Evolutionary conservation across 2,113 vertebrate genomes (phyloP).

Genomic region (Salvelinus namaycush): DNA sequence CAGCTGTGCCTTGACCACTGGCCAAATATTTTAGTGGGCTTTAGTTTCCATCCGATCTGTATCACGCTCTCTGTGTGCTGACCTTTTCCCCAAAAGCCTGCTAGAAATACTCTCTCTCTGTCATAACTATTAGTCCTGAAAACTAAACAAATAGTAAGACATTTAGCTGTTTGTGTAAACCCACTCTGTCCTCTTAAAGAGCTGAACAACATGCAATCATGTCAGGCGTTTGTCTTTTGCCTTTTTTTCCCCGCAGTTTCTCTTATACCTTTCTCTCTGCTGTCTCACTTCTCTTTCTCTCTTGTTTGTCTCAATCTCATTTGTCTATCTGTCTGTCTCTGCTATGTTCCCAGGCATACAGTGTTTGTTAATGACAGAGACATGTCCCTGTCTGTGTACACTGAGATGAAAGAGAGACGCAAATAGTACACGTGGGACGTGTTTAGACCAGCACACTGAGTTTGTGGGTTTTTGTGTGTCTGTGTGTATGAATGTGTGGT

Average conservation of each 20-base stretch:
- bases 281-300: not conserved
- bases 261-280: not conserved
- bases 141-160: not conserved
- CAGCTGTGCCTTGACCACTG: not conserved
- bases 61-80: not conserved
- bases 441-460: slow-evolving; percentile 7
- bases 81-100: slow-evolving; percentile 2
- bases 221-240: no score
- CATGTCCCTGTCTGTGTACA: slow-evolving; percentile 39
- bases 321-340: not conserved
- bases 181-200: no score
- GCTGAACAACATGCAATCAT: no score
- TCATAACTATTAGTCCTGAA: not conserved
- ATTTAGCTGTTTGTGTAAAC: not conserved
- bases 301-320: not conserved
- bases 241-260: no score
- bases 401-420: slow-evolving; percentile 28
- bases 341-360: not conserved
- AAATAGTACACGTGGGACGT: not conserved
- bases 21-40: not conserved
- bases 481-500: slow-evolving; percentile 2
- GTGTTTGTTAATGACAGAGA: slow-evolving; percentile 17
- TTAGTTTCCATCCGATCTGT: not conserved
- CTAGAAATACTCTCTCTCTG: not conserved
- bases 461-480: not conserved